Evolutionary conservation across 2,888 invertebrate genomes (phyloP), one percentile per base, ranked within the genome.

Genomic region (Diploptera punctata): DNA sequence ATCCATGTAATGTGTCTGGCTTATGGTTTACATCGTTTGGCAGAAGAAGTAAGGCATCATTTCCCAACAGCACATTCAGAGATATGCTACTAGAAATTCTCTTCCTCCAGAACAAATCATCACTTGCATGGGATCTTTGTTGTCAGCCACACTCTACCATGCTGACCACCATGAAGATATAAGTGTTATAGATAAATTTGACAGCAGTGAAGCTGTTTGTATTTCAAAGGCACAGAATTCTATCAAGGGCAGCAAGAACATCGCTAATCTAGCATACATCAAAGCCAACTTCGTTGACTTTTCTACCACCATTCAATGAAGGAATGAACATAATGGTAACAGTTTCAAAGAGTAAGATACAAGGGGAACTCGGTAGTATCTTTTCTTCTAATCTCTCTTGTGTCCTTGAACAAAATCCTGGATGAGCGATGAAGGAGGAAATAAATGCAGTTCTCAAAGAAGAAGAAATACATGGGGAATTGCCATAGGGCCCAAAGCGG

Each of bases 141-240:
- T 49, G 49, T 49, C 49, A n/a, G 49, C 49, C n/a, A 18, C 49
- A 5, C 49, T 49, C 5, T 49, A 49, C 49, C 5, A n/a, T 13
- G 18, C 43, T n/a, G 18, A 49, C 7, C 18, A 49, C 5, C 5
- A 18, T n/a, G 49, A n/a, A n/a, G 13, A n/a, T 5, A 49, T 4
- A 4, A 49, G n/a, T n/a, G n/a, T n/a, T n/a, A 49, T 49, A 13
- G 4, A n/a, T 13, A 13, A 38, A 38, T 38, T 38, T 13, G 38
- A 38, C 49, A 49, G n/a, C 49, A 49, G 49, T n/a, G n/a, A 49
- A 49, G 18, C 49, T 49, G 18, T n/a, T n/a, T 49, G 49, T n/a
- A 49, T 49, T n/a, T 49, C 49, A n/a, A 49, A 49, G 49, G 49
- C n/a, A 49, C 7, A 49, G n/a, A 4, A n/a, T 38, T 5, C 38